Evolutionary conservation across 2,797 vertebrate genomes (phyloP).

Genomic region (Pseudotriccus pelzelni): DNA sequence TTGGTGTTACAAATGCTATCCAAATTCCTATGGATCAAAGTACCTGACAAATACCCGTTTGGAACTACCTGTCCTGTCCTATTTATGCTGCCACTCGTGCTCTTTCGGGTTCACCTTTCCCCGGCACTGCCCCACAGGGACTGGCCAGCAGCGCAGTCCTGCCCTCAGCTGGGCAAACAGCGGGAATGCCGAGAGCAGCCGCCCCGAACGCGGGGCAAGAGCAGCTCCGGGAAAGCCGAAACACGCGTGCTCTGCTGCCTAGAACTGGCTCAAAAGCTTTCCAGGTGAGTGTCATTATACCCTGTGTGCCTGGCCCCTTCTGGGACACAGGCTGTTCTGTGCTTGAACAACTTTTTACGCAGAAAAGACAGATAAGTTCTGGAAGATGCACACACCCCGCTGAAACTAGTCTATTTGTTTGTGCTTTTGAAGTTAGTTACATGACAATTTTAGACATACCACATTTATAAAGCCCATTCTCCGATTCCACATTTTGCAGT

Average conservation of each 20-base stretch:
- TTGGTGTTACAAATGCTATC: not conserved
- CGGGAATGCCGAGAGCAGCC: not conserved
- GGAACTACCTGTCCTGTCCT: not conserved
- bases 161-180: slow-evolving; percentile 31
- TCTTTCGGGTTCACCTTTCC: not conserved
- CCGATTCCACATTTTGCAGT: slow-evolving; percentile 39
- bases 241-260: not conserved
- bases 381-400: not conserved
- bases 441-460: slow-evolving; percentile 22
- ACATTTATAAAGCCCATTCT: slow-evolving; percentile 51
- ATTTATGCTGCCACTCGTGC: not conserved
- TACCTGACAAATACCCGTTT: not conserved
- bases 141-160: not conserved
- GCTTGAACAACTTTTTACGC: not conserved
- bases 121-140: not conserved
- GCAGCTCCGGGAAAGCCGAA: not conserved
- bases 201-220: not conserved
- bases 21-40: not conserved
- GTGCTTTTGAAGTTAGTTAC: slow-evolving; percentile 47
- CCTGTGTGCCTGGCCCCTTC: not conserved
- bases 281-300: not conserved
- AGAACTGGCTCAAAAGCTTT: not conserved
- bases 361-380: not conserved
- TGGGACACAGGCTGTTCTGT: not conserved
- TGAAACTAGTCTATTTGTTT: not conserved